These are phyloP conservation scores for Rhyzopertha dominica DNA, from an alignment of 1,140 invertebrate species.

Conservation along the genomic window DNA sequence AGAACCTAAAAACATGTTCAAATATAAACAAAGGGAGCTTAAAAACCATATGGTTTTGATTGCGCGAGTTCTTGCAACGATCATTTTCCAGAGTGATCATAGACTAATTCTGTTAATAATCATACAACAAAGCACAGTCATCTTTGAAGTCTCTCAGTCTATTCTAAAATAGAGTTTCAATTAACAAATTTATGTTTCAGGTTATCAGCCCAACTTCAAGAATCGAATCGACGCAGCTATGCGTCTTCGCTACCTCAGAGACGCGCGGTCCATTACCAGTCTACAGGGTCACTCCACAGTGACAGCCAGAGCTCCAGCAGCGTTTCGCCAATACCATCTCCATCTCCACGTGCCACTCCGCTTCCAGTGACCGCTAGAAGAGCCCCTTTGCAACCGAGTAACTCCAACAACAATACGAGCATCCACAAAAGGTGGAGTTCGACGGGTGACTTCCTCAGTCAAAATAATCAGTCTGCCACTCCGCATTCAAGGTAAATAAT, in stretches of 20 bases:
- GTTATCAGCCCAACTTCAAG: too few relatives aligned
- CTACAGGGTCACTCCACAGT: constrained; percentile 77
- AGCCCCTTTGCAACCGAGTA: constrained; percentile 39
- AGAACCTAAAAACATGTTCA: too few relatives aligned
- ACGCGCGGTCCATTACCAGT: constrained; percentile 75
- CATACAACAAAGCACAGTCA: too few relatives aligned
- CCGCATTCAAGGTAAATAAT: constrained; percentile 38
- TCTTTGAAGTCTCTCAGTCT: too few relatives aligned
- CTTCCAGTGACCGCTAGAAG: constrained; percentile 48
- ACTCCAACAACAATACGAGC: constrained; percentile 45
- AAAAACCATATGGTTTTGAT: too few relatives aligned
- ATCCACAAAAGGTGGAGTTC: constrained; percentile 75
- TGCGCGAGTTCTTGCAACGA: too few relatives aligned
- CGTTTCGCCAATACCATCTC: constrained; percentile 75
- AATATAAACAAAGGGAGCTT: too few relatives aligned
- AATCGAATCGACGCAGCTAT: constrained; percentile 22
- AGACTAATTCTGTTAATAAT: too few relatives aligned
- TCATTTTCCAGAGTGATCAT: too few relatives aligned
- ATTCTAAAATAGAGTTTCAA: too few relatives aligned
- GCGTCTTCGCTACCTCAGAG: constrained; percentile 47
- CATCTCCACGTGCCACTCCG: constrained; percentile 70
- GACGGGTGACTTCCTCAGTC: constrained; percentile 65
- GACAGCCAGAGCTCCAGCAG: constrained; percentile 79
- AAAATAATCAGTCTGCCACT: constrained; percentile 28
- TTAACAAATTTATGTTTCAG: too few relatives aligned